A percentile compares a stretch with the other conserved stretches of the same genome.
phyloP scores from a whole-genome alignment of 2,797 vertebrate species.

The Dipus sagitta region DNA sequence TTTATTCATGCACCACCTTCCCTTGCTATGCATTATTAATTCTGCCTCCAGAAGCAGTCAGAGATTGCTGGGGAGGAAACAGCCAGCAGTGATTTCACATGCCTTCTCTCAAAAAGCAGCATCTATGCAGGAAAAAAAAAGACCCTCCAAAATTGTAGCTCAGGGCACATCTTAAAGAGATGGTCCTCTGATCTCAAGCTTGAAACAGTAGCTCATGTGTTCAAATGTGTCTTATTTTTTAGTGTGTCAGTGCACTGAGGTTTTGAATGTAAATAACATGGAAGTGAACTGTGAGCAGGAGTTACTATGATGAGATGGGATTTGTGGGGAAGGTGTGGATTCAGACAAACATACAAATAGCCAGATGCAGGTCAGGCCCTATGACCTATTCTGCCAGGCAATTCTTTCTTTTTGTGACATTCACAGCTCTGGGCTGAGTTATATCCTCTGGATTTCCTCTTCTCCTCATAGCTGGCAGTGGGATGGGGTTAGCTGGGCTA shows the following conservation, averaged over 20 bases:
- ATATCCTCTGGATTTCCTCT: background rate
- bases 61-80: conserved; percentile 39
- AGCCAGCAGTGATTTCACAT: conserved; percentile 55
- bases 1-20: conserved; percentile 12
- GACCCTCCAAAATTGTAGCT: conserved; percentile 27
- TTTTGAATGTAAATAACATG: background rate
- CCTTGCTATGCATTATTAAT: conserved; percentile 79
- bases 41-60: conserved; percentile 62
- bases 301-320: background rate
- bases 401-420: conserved; percentile 3
- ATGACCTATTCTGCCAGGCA: background rate
- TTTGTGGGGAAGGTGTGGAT: background rate
- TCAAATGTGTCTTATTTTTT: background rate
- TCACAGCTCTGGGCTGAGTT: background rate
- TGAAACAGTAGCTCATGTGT: conserved; percentile 41
- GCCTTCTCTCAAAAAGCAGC: conserved; percentile 12
- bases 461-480: background rate
- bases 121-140: conserved; percentile 47
- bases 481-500: background rate
- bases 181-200: background rate
- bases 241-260: background rate
- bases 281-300: background rate
- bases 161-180: background rate
- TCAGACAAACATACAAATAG: conserved; percentile 17
- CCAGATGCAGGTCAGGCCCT: conserved; percentile 16